These are phyloP conservation scores for Cosmorhoe ocellata DNA, from an alignment of 2,888 invertebrate genomes.

Conservation along the genomic window DNA sequence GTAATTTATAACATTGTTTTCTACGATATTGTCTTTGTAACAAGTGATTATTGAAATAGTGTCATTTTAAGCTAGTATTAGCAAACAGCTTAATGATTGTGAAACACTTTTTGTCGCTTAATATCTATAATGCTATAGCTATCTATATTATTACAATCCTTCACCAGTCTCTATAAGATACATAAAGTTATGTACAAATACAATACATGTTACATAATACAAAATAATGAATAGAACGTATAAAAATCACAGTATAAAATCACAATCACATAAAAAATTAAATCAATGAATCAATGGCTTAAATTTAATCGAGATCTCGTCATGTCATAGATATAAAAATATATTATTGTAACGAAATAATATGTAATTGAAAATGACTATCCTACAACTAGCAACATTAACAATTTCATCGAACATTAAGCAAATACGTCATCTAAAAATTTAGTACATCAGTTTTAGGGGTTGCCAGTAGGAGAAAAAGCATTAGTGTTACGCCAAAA, in stretches of 20 bases:
- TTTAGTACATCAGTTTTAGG: constrained; percentile 46
- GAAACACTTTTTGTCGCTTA: constrained; percentile 30
- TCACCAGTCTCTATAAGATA: constrained; percentile 62
- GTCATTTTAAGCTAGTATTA: constrained; percentile 33
- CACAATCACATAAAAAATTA: constrained; percentile 48
- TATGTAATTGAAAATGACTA: constrained; percentile 58
- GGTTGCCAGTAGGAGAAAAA: constrained; percentile 60
- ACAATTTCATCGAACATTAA: constrained; percentile 73
- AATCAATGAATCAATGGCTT: constrained; percentile 45
- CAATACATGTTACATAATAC: constrained; percentile 41
- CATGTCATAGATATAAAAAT: constrained; percentile 72
- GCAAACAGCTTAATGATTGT: constrained; percentile 20
- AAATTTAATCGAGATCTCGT: constrained; percentile 60
- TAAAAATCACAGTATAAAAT: constrained; percentile 72
- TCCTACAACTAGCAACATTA: constrained; percentile 73
- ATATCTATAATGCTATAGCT: constrained; percentile 26
- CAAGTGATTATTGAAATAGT: constrained; percentile 49
- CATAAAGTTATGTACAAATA: constrained; percentile 49
- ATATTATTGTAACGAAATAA: constrained; percentile 66
- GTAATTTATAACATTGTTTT: constrained; percentile 8
- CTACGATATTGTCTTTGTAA: constrained; percentile 20
- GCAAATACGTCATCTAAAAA: constrained; percentile 72
- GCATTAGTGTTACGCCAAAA: constrained; percentile 45
- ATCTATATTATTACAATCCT: constrained; percentile 36
- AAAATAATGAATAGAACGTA: constrained; percentile 37